These are phyloP conservation scores for Scaptomyza caliginosa DNA, from an alignment of 2,888 invertebrate species.

Conservation along the genomic window DNA sequence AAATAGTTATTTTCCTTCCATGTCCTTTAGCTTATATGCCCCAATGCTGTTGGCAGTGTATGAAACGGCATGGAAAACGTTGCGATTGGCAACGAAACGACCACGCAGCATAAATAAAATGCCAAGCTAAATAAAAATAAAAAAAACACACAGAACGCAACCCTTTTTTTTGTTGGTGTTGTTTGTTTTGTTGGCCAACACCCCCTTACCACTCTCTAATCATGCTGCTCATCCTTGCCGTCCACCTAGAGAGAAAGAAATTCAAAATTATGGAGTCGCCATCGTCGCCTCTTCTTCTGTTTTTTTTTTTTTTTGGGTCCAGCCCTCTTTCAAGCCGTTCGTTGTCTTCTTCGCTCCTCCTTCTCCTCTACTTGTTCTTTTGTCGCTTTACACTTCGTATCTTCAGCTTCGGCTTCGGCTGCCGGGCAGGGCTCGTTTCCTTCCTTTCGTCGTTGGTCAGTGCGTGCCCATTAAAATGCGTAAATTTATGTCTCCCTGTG, in stretches of 20 bases:
- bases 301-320: constrained; percentile 6
- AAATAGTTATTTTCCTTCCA: too few species aligned
- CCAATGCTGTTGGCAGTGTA: constrained; percentile 22
- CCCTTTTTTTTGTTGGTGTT: too few species aligned
- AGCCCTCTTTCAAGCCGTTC: not conserved
- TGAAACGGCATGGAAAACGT: constrained; percentile 36
- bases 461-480: constrained; percentile 73
- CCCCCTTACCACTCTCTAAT: not conserved
- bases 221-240: constrained; percentile 21
- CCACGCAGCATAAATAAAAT: constrained; percentile 81
- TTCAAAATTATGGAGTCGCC: constrained; percentile 75
- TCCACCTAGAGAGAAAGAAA: constrained; percentile 59
- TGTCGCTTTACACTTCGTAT: constrained; percentile 20
- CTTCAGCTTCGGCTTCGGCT: not conserved
- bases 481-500: constrained; percentile 47
- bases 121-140: too few species aligned
- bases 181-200: constrained; percentile 20
- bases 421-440: not conserved
- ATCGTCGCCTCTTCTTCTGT: constrained; percentile 17
- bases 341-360: constrained; percentile 22
- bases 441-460: constrained; percentile 53
- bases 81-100: constrained; percentile 63
- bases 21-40: constrained; percentile 20
- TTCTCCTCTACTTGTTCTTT: not conserved
- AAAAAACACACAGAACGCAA: constrained; percentile 50